phyloP scores from a whole-genome alignment of 53 echinoderm and acorn worm species.

The Zoroaster sp. region DNA sequence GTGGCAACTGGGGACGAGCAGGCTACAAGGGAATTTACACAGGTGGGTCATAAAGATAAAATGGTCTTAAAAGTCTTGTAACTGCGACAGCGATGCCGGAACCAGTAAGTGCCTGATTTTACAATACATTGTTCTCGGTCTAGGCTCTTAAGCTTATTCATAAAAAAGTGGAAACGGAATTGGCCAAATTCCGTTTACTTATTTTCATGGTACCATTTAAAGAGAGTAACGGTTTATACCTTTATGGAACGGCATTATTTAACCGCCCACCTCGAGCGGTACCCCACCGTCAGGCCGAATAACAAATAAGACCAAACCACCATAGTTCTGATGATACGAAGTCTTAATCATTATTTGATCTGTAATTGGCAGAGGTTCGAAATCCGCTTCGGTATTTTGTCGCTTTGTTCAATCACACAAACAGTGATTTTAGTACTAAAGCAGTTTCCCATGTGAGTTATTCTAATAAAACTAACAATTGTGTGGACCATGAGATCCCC shows the following conservation, averaged over 20 bases:
- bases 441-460: not conserved
- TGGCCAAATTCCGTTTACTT: too few species aligned
- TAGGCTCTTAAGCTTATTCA: too few species aligned
- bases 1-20: slow-evolving; percentile 68
- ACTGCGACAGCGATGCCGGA: not conserved
- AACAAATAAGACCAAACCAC: too few species aligned
- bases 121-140: not conserved
- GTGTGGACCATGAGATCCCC: slow-evolving; percentile 50
- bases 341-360: too few species aligned
- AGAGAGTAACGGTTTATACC: too few species aligned
- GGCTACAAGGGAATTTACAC: slow-evolving; percentile 61
- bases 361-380: not conserved
- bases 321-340: too few species aligned
- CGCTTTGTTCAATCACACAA: not conserved
- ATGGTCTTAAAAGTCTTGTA: not conserved
- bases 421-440: not conserved
- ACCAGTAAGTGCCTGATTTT: not conserved
- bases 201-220: too few species aligned
- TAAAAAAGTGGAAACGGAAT: too few species aligned
- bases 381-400: not conserved
- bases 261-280: too few species aligned
- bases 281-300: too few species aligned
- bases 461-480: not conserved
- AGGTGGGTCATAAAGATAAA: slow-evolving; percentile 26
- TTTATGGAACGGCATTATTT: too few species aligned